These are phyloP conservation scores for Coenonympha arcania DNA, from an alignment of 2,888 invertebrate species.

Conservation along the genomic window DNA sequence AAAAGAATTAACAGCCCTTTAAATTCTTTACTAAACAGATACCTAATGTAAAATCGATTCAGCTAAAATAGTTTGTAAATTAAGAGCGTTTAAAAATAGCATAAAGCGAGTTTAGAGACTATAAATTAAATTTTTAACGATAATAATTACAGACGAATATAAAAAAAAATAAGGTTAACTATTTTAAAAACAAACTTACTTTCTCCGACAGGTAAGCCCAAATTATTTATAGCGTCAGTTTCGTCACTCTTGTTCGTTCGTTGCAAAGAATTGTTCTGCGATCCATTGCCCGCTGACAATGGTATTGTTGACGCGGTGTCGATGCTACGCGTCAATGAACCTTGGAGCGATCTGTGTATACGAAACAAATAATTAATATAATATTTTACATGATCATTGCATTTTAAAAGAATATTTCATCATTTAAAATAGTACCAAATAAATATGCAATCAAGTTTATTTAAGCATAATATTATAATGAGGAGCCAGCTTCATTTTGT, in stretches of 20 bases:
- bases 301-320: conserved; percentile 66
- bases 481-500: too few relatives aligned
- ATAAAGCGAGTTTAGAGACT: too few relatives aligned
- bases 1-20: too few relatives aligned
- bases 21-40: too few relatives aligned
- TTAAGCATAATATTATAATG: too few relatives aligned
- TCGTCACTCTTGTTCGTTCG: conserved; percentile 59
- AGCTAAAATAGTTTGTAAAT: too few relatives aligned
- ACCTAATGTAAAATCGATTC: too few relatives aligned
- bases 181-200: conserved; percentile 22
- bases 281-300: conserved; percentile 57
- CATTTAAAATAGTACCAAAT: too few relatives aligned
- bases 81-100: too few relatives aligned
- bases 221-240: conserved; percentile 62
- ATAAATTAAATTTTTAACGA: too few relatives aligned
- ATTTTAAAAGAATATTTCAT: not conserved
- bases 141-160: too few relatives aligned
- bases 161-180: not conserved
- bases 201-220: conserved; percentile 55
- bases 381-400: not conserved
- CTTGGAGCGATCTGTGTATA: conserved; percentile 56
- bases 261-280: conserved; percentile 62
- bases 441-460: too few relatives aligned
- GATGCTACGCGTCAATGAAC: conserved; percentile 65
- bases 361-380: not conserved